Percentiles rank a stretch among this genome's conserved stretches.
Conservation (phyloP, 2,888 invertebrate genomes). For the Corythucha ciliata region DNA sequence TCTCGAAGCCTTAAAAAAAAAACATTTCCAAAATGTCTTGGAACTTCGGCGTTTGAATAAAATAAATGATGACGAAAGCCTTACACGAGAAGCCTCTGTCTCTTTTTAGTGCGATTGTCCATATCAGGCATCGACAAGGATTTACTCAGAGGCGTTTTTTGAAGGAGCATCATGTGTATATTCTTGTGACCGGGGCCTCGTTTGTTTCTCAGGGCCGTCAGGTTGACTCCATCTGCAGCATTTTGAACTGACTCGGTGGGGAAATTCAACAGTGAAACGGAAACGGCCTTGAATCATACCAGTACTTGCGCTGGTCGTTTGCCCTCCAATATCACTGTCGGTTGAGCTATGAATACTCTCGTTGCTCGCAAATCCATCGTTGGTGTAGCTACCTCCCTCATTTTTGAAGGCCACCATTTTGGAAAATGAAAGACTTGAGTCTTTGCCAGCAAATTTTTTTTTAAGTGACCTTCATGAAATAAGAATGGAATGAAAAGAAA, state of each 20-base stretch:
- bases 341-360: slow-evolving; percentile 34
- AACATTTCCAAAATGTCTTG: neutral
- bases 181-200: slow-evolving; percentile 22
- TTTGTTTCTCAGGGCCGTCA: slow-evolving; percentile 16
- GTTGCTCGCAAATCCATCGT: slow-evolving; percentile 35
- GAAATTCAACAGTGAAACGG: neutral
- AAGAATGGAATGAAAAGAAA: neutral
- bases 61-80: no score
- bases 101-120: slow-evolving; percentile 61
- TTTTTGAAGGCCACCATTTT: slow-evolving; percentile 32
- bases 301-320: slow-evolving; percentile 27
- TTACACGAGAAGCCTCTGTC: slow-evolving; percentile 61
- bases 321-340: slow-evolving; percentile 31
- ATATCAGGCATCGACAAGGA: slow-evolving; percentile 78
- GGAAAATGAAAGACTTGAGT: slow-evolving; percentile 27
- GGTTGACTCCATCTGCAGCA: slow-evolving; percentile 25
- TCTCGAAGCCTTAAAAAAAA: slow-evolving; percentile 51
- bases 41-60: no score
- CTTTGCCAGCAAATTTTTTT: slow-evolving; percentile 32
- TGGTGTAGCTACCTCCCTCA: slow-evolving; percentile 32
- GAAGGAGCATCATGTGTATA: slow-evolving; percentile 46
- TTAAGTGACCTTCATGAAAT: slow-evolving; percentile 30
- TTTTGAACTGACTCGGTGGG: neutral
- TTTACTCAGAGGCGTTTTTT: slow-evolving; percentile 61
- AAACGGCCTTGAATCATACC: slow-evolving; percentile 21